Base-by-base conservation (phyloP, 2,888 invertebrate genomes). In the Athrips mouffetella region DNA sequence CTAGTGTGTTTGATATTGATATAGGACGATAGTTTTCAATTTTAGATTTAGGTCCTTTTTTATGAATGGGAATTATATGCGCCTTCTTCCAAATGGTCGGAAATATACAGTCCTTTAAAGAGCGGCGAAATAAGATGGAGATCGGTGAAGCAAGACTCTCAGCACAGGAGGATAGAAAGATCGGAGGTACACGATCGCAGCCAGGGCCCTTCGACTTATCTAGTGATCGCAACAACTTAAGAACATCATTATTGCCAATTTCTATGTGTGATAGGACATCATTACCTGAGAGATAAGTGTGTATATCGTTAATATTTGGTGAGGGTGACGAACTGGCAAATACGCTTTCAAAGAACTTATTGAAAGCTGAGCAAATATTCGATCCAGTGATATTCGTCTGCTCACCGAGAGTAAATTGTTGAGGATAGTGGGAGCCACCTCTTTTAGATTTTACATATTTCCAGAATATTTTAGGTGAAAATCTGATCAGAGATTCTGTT, bases 121-220 rank as follows among this genome's bases (percentile, higher is more conserved):
- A 49, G 2, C 33, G n/a, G 2, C 40, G 20, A 20, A 45, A 41
- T 2, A 45, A 8, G 2, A 90, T 95, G 35, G 78, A 95, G 16
- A 45, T 15, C 13, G 45, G 45, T 3, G 15, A 15, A 5, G 13
- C 15, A 1, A 45, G 8, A 15, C 23, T 23, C 8, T 45, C 31
- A 8, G 45, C 45, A 35, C 45, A 45, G 2, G 23, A 23, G 1
- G 21, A 11, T 8, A 45, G 16, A 13, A 35, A 31, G 13, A 31
- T 13, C 3, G 31, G 31, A 13, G 31, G 31, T 1, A 31, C 15
- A 3, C 13, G 13, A 18, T 35, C 35, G 8, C 35, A 35, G 6
- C 35, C 35, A 5, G 35, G 2, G 3, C 35, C 35, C 10, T 35
- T 35, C 2, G 16, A 18, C 8, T 18, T 35, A 10, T 35, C 35